Percentiles rank a stretch among this genome's conserved stretches.
These are phyloP conservation scores for Allolobophora icterica DNA, from an alignment of 2,888 invertebrate genomes.

Conservation along the genomic window DNA sequence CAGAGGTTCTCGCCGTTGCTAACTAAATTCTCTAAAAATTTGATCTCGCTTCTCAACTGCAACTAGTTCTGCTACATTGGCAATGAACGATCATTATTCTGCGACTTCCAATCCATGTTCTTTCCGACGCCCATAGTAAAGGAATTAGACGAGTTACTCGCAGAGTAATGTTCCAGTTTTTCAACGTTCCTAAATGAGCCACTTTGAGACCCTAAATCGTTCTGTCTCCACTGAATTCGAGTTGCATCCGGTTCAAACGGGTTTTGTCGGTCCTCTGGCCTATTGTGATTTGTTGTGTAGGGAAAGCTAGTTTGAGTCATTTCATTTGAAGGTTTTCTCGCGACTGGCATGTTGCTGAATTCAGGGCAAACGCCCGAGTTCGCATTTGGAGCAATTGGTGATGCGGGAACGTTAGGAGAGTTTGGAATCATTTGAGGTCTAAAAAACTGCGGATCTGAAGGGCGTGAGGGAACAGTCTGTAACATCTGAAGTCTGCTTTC, in stretches of 20 bases:
- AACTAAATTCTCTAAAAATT: slow-evolving; percentile 8
- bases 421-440: neutral
- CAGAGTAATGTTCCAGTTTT: neutral
- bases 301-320: neutral
- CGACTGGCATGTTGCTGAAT: neutral
- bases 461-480: neutral
- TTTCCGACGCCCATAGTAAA: neutral
- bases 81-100: neutral
- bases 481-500: slow-evolving; percentile 5
- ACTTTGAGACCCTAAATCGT: neutral
- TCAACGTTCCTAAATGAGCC: neutral
- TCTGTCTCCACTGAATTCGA: neutral
- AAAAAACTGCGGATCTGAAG: neutral
- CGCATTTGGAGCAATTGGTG: neutral
- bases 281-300: neutral
- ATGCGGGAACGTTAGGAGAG: neutral
- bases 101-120: neutral
- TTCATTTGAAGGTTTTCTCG: neutral
- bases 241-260: neutral
- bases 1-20: neutral
- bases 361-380: neutral
- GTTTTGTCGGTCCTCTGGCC: neutral
- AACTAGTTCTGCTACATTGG: neutral
- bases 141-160: neutral
- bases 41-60: neutral